Base-by-base conservation (phyloP, 2,113 vertebrate species). In the Sinocyclocheilus rhinocerous region DNA sequence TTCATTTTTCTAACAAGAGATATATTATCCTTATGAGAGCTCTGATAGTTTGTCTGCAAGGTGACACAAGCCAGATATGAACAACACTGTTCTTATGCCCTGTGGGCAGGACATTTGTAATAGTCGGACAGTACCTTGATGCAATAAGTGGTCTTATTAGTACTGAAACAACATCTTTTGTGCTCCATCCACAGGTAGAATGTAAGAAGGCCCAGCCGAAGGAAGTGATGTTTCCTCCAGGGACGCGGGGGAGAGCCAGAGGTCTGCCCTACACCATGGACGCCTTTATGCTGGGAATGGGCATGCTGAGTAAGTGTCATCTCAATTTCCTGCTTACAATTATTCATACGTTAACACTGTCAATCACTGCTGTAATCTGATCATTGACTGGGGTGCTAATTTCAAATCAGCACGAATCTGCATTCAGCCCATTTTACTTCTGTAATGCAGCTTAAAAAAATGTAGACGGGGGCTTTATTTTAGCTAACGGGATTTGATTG, bases 161-260 rank as follows among this genome's bases (percentile, higher is more conserved):
- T 81, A 67, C 45, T 82, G 9, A 77, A 29, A 85, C 1, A 10
- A 26, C 42, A 72, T 85, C 39, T 70, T 87, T 81, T 87, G 18
- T 76, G 76, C 33, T 87, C 7, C 86, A 39, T 87, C 91, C 92
- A 94, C 95, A 97, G 97, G 97, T 97, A 96, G 97, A 97, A 95
- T 97, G 97, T 96, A 97, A 97, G 96, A 97, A 97, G 94, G 97
- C 97, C 93, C 97, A 97, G 91, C 97, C 97, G 87, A 97, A 97
- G 92, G 97, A 97, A 94, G 97, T 97, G 93, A 97, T 97, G 97
- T 97, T 97, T 93, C 97, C 97, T 76, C 96, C 97, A 78, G 97
- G 97, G 93, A 97, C 96, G 26, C 94, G 97, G 94, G 97, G 97
- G 89, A 94, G 97, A 92, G 96, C 97, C 84, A 95, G 97, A 87